These are phyloP conservation scores for Tigriopus japonicus DNA, from an alignment of 1,140 invertebrate genomes.

Conservation along the genomic window DNA sequence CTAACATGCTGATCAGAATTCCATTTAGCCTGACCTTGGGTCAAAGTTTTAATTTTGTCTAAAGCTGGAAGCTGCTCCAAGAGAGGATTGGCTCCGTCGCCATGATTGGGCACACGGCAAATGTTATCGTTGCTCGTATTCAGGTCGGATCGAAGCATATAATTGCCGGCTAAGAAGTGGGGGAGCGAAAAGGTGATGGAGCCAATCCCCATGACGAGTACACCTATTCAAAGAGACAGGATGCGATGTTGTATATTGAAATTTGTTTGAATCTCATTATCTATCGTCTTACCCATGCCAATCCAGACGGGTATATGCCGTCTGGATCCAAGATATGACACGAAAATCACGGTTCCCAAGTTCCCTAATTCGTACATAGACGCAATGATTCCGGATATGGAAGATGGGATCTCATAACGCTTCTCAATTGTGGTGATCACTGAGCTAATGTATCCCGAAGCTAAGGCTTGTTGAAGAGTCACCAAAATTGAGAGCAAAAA, in stretches of 20 bases:
- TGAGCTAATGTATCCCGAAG: conserved; percentile 77
- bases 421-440: conserved; percentile 94
- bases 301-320: conserved; percentile 87
- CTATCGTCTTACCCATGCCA: conserved; percentile 46
- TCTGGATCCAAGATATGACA: conserved; percentile 75
- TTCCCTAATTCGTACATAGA: conserved; percentile 90
- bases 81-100: conserved; percentile 12
- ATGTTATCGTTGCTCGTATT: conserved; percentile 57
- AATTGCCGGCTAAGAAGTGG: conserved; percentile 29
- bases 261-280: not conserved
- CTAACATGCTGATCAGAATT: not conserved
- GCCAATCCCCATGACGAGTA: conserved; percentile 32
- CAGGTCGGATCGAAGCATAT: conserved; percentile 27
- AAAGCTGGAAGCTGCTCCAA: conserved; percentile 17
- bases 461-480: conserved; percentile 68
- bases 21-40: not conserved
- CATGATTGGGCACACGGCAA: conserved; percentile 30
- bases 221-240: conserved; percentile 20
- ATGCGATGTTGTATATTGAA: not conserved
- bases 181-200: conserved; percentile 33
- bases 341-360: conserved; percentile 84
- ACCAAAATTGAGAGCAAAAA: conserved; percentile 74
- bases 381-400: conserved; percentile 71
- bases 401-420: conserved; percentile 83
- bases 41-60: conserved; percentile 10